These are phyloP conservation scores for Xestia sexstrigata DNA, from an alignment of 2,888 invertebrate genomes.

Conservation along the genomic window DNA sequence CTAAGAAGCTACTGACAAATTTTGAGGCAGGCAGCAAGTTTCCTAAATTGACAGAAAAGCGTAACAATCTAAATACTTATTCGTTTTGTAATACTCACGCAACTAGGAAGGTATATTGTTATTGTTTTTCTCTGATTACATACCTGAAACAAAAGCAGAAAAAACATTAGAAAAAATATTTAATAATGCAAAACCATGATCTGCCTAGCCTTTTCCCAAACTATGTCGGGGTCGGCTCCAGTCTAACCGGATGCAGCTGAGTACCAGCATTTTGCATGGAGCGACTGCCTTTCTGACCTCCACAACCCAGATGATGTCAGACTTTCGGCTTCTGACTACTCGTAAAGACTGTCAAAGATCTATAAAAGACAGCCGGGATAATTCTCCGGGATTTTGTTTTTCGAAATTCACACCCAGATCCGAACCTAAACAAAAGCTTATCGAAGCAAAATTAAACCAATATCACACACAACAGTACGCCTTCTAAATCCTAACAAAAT, in stretches of 20 bases:
- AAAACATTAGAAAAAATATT: not conserved
- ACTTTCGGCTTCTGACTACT: no score
- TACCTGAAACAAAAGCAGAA: slow-evolving; percentile 46
- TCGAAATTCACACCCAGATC: not conserved
- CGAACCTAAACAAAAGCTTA: slow-evolving; percentile 3
- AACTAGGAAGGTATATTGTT: not conserved
- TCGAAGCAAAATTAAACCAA: not conserved
- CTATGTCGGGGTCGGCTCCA: no score
- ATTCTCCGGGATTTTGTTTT: no score
- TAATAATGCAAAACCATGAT: no score
- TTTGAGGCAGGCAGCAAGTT: not conserved
- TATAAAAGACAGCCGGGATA: no score
- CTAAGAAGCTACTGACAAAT: not conserved
- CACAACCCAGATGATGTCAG: no score
- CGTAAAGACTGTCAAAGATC: no score
- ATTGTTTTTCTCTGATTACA: slow-evolving; percentile 2
- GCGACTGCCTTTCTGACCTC: no score
- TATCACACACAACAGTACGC: not conserved
- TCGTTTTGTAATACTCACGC: not conserved
- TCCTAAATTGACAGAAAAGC: not conserved
- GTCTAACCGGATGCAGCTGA: no score
- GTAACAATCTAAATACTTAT: not conserved
- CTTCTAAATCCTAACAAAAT: slow-evolving; percentile 12
- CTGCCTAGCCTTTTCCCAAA: no score
- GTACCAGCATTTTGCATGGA: no score